Conservation (phyloP, 2,797 vertebrate genomes). For the Balearica regulorum region DNA sequence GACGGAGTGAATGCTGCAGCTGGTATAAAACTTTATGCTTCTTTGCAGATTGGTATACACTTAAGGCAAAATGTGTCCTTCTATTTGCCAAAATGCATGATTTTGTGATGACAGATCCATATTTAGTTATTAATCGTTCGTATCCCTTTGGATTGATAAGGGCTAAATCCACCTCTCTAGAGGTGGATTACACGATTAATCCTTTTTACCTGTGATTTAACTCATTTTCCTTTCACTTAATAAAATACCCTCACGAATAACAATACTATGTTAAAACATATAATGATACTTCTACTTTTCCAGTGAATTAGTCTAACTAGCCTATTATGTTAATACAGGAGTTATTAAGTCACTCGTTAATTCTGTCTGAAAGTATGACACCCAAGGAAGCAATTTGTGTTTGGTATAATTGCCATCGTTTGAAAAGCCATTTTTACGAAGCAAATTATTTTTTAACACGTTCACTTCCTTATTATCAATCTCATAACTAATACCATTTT, state of each 20-base stretch:
- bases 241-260: conserved; percentile 3
- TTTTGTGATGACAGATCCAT: neutral
- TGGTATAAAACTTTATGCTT: neutral
- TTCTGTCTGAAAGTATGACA: conserved; percentile 39
- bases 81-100: neutral
- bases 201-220: neutral
- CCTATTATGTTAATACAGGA: conserved; percentile 36
- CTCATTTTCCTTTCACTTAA: neutral
- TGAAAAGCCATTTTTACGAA: conserved; percentile 36
- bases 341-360: conserved; percentile 48
- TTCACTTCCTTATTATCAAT: conserved; percentile 1
- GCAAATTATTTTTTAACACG: neutral
- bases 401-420: conserved; percentile 20
- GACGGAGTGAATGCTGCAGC: neutral
- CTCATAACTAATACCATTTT: neutral
- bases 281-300: conserved; percentile 1
- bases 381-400: conserved; percentile 27
- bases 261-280: conserved; percentile 8
- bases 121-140: neutral
- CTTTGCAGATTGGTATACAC: neutral
- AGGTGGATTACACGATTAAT: neutral
- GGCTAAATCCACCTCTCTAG: neutral
- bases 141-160: neutral
- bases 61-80: neutral
- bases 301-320: conserved; percentile 40